These are phyloP conservation scores for Gallirallus australis DNA, from an alignment of 2,797 vertebrate species.

Conservation along the genomic window DNA sequence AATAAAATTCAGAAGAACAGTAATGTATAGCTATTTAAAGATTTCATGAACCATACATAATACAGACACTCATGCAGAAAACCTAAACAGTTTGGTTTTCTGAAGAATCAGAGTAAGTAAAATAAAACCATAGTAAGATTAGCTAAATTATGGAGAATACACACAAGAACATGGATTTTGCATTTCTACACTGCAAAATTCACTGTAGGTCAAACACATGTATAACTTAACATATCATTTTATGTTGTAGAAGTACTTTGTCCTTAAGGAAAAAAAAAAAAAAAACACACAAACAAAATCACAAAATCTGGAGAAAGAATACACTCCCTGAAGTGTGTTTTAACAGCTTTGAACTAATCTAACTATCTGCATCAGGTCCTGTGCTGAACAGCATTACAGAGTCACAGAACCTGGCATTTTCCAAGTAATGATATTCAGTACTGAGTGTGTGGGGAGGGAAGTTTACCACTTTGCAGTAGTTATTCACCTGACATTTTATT, in stretches of 20 bases:
- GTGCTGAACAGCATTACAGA: background rate
- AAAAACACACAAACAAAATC: too few species aligned
- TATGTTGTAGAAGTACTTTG: background rate
- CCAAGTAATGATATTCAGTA: background rate
- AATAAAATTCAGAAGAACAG: slow-evolving; percentile 7
- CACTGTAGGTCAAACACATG: background rate
- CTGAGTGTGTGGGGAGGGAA: background rate
- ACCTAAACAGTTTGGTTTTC: background rate
- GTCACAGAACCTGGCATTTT: background rate
- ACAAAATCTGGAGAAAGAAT: background rate
- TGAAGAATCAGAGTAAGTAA: background rate
- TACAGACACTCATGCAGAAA: background rate
- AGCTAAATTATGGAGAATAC: background rate
- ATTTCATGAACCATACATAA: background rate
- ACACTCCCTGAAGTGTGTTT: background rate
- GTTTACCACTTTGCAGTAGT: background rate
- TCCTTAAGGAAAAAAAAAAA: rapidly evolving
- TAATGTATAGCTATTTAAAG: background rate
- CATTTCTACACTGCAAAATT: background rate
- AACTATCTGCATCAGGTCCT: background rate
- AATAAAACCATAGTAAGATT: background rate
- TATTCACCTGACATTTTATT: background rate
- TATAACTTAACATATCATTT: background rate
- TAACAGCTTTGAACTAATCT: background rate
- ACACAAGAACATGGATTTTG: background rate